Evolutionary conservation across 2,888 invertebrate species (phyloP), one percentile per base, ranked within the genome.

Genomic region (Pristionchus fissidentatus): DNA sequence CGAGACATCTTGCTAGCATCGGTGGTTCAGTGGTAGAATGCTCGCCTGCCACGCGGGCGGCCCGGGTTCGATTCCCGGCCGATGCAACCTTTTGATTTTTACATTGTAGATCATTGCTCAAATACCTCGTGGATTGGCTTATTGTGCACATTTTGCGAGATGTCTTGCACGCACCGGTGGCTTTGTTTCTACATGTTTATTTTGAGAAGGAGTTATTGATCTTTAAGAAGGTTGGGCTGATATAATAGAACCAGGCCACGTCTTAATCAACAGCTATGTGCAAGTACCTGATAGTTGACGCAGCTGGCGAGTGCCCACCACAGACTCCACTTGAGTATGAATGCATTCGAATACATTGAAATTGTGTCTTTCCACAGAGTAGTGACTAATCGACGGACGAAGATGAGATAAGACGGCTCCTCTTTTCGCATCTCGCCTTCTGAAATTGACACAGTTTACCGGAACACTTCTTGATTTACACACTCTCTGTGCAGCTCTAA

Each of bases 221-320:
- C n/a, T n/a, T n/a, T n/a, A n/a, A n/a, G n/a, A n/a, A n/a, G n/a
- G n/a, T n/a, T n/a, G n/a, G n/a, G n/a, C n/a, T n/a, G n/a, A n/a
- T n/a, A n/a, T n/a, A n/a, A n/a, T n/a, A n/a, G n/a, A n/a, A n/a
- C n/a, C n/a, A n/a, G n/a, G n/a, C n/a, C n/a, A n/a, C n/a, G n/a
- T n/a, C n/a, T n/a, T n/a, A n/a, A n/a, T n/a, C n/a, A n/a, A n/a
- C n/a, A n/a, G n/a, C n/a, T n/a, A n/a, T n/a, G 8, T 22, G 1
- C 5, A 57, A 60, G 38, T 0, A 95, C 95, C 93, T 95, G 95
- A 41, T 95, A 93, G 92, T 95, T 95, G 3, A 95, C 95, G 88
- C 95, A 95, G 35, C 95, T 95, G 0, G 95, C 95, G 85, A 95
- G 92, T 0, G 95, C 94, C 95, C 95, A 96, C 95, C 95, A 96